Evolutionary conservation across 1,140 invertebrate species (phyloP).

Genomic region (Battus philenor): DNA sequence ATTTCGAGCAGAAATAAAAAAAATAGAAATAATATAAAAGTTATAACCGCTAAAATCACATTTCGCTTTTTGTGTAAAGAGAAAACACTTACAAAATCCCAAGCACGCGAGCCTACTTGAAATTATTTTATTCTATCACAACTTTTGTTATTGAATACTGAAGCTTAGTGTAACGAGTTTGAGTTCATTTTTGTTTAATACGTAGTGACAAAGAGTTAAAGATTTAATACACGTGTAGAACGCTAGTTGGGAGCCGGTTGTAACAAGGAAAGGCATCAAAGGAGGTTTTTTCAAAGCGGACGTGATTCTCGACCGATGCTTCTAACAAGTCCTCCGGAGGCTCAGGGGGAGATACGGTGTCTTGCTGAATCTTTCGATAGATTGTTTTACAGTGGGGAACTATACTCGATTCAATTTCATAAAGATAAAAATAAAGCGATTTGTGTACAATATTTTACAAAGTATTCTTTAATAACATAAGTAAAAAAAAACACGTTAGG

Average conservation of each 20-base stretch:
- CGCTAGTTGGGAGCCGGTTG: slow-evolving; percentile 32
- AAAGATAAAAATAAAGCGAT: no score
- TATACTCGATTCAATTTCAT: slow-evolving; percentile 6
- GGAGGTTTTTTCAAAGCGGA: slow-evolving; percentile 38
- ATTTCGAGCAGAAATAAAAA: slow-evolving; percentile 11
- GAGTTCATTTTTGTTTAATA: slow-evolving; percentile 12
- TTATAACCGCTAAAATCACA: slow-evolving; percentile 13
- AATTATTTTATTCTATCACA: slow-evolving; percentile 29
- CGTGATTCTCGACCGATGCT: slow-evolving; percentile 40
- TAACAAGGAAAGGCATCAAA: slow-evolving; percentile 42
- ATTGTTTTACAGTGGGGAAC: slow-evolving; percentile 15
- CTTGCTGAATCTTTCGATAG: slow-evolving; percentile 20
- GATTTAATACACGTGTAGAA: slow-evolving; percentile 32
- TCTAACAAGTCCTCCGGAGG: slow-evolving; percentile 33
- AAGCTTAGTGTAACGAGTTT: slow-evolving; percentile 5
- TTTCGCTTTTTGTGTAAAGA: slow-evolving; percentile 26
- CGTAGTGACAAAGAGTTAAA: slow-evolving; percentile 31
- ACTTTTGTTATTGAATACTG: background rate
- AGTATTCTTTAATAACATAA: no score
- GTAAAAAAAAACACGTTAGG: no score
- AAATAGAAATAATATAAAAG: slow-evolving; percentile 16
- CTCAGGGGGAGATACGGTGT: slow-evolving; percentile 19
- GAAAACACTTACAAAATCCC: slow-evolving; percentile 34
- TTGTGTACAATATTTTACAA: no score
- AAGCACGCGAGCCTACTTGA: slow-evolving; percentile 33